Percentiles rank a stretch among this genome's conserved stretches.
These are phyloP conservation scores for Columba janthina DNA, from an alignment of 2,113 vertebrate genomes.

Conservation along the genomic window DNA sequence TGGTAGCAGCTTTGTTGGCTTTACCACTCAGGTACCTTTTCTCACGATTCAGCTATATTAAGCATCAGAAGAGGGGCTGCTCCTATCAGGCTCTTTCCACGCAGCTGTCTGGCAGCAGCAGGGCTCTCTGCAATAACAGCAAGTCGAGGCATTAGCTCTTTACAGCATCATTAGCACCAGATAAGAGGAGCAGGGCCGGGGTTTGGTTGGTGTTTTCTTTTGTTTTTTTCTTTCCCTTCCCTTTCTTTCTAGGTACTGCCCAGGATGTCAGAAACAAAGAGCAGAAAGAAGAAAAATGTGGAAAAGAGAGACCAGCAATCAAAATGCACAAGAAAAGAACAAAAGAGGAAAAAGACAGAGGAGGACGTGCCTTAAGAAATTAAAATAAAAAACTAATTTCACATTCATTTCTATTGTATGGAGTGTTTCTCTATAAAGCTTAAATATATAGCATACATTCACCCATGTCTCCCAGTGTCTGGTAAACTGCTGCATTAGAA, in stretches of 20 bases:
- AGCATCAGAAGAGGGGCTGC: neutral
- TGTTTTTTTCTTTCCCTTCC: accelerated
- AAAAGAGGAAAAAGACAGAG: neutral
- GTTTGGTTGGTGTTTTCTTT: neutral
- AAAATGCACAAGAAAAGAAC: neutral
- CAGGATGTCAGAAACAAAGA: neutral
- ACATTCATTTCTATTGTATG: neutral
- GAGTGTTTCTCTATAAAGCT: neutral
- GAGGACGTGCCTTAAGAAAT: neutral
- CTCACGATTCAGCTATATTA: neutral
- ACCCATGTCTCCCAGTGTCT: neutral
- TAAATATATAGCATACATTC: neutral
- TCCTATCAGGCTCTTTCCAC: neutral
- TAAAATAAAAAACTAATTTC: neutral
- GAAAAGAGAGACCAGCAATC: neutral
- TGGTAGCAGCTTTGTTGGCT: neutral
- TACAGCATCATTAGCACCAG: neutral
- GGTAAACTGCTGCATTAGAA: neutral
- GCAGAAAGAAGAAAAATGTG: neutral
- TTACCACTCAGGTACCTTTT: neutral
- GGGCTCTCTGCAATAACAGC: neutral
- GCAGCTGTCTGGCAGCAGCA: neutral
- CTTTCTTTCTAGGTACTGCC: neutral
- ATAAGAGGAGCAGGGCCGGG: neutral
- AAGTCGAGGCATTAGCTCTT: neutral